Percentiles rank a stretch among this genome's conserved stretches.
phyloP scores from a whole-genome alignment of 2,797 vertebrate genomes.

The Acanthurus lineatus region DNA sequence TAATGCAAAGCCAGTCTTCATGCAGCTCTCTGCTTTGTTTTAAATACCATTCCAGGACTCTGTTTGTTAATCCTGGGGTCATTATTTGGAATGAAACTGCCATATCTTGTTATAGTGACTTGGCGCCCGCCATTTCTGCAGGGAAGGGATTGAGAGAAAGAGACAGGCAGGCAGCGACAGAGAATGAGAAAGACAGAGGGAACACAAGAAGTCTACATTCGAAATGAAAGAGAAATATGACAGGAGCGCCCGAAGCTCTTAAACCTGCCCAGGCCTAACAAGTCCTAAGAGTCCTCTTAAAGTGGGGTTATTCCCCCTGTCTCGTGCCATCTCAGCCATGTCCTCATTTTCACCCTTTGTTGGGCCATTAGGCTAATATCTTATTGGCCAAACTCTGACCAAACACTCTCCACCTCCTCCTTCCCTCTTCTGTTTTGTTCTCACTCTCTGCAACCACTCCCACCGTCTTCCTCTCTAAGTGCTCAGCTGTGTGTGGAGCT shows the following conservation, averaged over 20 bases:
- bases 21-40: conserved; percentile 61
- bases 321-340: conserved; percentile 76
- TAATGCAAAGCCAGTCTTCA: conserved; percentile 49
- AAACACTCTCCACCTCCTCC: conserved; percentile 39
- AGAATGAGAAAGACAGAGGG: conserved; percentile 72
- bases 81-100: conserved; percentile 81
- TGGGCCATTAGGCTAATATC: conserved; percentile 69
- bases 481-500: conserved; percentile 53
- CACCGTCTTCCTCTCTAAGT: conserved; percentile 31
- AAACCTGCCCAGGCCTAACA: conserved; percentile 76
- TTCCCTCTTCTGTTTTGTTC: conserved; percentile 52
- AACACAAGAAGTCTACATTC: conserved; percentile 65
- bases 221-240: conserved; percentile 74
- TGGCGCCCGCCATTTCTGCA: conserved; percentile 65
- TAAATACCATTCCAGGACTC: conserved; percentile 74
- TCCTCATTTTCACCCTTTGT: conserved; percentile 70
- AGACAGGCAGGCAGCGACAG: conserved; percentile 47
- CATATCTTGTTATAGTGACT: conserved; percentile 79
- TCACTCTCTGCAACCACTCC: conserved; percentile 57
- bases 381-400: conserved; percentile 59
- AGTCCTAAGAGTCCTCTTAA: conserved; percentile 78
- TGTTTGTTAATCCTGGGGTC: conserved; percentile 78
- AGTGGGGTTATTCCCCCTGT: conserved; percentile 73
- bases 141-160: conserved; percentile 55
- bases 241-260: conserved; percentile 70